phyloP scores from a whole-genome alignment of 1,140 invertebrate genomes.

The Eufriesea mexicana region DNA sequence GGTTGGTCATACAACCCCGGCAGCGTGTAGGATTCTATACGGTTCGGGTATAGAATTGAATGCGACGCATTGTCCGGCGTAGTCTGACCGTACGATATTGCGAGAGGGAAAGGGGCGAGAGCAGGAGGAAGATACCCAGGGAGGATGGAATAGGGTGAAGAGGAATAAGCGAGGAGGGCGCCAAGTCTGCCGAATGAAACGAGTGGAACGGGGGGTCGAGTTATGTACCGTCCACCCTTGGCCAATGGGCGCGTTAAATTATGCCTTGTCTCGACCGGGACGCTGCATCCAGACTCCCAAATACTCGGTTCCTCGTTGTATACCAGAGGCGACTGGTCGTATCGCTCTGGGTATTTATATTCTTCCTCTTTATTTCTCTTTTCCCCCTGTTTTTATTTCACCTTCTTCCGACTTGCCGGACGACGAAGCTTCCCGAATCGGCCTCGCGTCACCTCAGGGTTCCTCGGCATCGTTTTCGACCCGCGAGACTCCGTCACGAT shows the following conservation, averaged over 20 bases:
- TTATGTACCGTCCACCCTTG: constrained; percentile 65
- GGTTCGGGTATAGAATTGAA: constrained; percentile 72
- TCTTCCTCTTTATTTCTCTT: background rate
- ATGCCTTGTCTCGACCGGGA: constrained; percentile 66
- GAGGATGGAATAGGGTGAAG: constrained; percentile 63
- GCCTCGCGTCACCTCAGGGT: background rate
- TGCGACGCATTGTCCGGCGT: constrained; percentile 74
- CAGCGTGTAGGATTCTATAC: constrained; percentile 42
- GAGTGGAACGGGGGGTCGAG: constrained; percentile 58
- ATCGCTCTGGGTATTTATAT: constrained; percentile 8
- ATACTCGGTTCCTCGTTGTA: constrained; percentile 31
- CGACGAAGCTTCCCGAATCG: background rate
- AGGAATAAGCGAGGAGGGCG: constrained; percentile 67
- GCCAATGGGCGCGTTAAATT: constrained; percentile 70
- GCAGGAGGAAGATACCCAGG: constrained; percentile 40
- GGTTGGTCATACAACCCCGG: constrained; percentile 48
- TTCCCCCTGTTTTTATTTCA: background rate
- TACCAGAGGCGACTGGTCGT: background rate
- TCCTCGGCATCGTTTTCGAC: background rate
- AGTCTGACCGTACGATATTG: constrained; percentile 78
- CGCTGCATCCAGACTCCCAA: constrained; percentile 55
- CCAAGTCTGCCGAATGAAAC: constrained; percentile 64
- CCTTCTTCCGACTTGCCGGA: background rate
- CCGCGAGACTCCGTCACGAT: background rate
- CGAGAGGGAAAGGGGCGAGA: constrained; percentile 47